These are phyloP conservation scores for Hybognathus amarus DNA, from an alignment of 2,797 vertebrate species.

Conservation along the genomic window DNA sequence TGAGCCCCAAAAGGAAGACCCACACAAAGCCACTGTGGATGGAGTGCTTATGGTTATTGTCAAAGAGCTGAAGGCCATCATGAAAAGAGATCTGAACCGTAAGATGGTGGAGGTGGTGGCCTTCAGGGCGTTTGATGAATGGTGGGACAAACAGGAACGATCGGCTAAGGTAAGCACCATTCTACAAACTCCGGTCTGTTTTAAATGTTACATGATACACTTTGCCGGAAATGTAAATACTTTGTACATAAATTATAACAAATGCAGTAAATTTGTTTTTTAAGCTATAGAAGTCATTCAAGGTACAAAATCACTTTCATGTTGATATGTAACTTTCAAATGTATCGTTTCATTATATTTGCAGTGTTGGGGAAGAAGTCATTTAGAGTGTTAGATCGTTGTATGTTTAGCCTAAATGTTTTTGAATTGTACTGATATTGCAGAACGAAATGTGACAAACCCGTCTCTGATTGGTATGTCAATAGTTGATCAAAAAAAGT, in stretches of 20 bases:
- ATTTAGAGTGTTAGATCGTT: not conserved
- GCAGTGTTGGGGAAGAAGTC: not conserved
- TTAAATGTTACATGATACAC: conserved; percentile 17
- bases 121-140: conserved; percentile 96
- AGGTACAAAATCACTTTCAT: conserved; percentile 12
- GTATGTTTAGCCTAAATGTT: not conserved
- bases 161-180: conserved; percentile 87
- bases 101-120: conserved; percentile 99
- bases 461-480: not conserved
- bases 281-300: not conserved
- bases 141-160: conserved; percentile 98
- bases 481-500: too few species aligned
- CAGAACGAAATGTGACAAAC: not conserved
- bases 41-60: conserved; percentile 94
- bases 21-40: conserved; percentile 95
- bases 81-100: conserved; percentile 97
- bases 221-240: conserved; percentile 5
- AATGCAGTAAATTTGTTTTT: conserved; percentile 8
- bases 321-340: not conserved
- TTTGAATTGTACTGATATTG: not conserved
- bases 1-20: conserved; percentile 93
- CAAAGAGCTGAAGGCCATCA: conserved; percentile 97
- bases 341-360: not conserved
- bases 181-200: not conserved
- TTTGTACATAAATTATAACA: conserved; percentile 1